Evolutionary conservation across 1,140 invertebrate genomes (phyloP), one percentile per base, ranked within the genome.

Genomic region (Drosophila nebulosa): DNA sequence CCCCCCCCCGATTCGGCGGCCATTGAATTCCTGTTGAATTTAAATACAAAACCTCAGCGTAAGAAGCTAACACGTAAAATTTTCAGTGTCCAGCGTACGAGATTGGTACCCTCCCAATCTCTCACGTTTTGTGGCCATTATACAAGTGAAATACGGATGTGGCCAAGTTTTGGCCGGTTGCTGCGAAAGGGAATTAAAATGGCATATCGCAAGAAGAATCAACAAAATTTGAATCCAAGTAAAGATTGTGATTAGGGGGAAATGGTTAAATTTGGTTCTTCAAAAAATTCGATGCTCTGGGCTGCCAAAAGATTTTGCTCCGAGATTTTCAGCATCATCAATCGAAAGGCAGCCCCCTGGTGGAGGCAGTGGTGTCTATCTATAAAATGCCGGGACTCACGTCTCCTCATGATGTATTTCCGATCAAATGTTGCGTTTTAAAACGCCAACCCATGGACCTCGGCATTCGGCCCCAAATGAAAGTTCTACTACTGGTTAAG

Each of bases 141-240:
- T 99, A 7, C 95, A 97, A 97, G 9, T 97, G 97, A 18, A 95
- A 99, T 92, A 95, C 95, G n/a, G 96, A 97, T 91, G 94, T 97
- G 3, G 96, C 95, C 10, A 94, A 95, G 99, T 89, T 91, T 99
- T 0, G 95, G 95, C 65, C 94, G 96, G 68, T 95, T 98, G 93
- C 91, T 99, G 2, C 97, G 98, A 85, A 96, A 97, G n/a, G 85
- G 98, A 99, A 91, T 98, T 99, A 89, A 96, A 96, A 81, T 99
- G 97, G 92, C 97, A 99, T 92, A 96, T 99, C 94, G 95, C 35
- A 99, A 99, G 92, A 99, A 99, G 91, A 98, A 99, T 93, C 98
- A 99, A 92, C 98, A 99, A 27, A 99, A 99, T 89, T 99, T 78
- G 99, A 99, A 91, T 98, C 97, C 0, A 99, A 99, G 95, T 99